Evolutionary conservation across 2,113 vertebrate species (phyloP), one percentile per base, ranked within the genome.

Genomic region (Engraulis encrasicolus): DNA sequence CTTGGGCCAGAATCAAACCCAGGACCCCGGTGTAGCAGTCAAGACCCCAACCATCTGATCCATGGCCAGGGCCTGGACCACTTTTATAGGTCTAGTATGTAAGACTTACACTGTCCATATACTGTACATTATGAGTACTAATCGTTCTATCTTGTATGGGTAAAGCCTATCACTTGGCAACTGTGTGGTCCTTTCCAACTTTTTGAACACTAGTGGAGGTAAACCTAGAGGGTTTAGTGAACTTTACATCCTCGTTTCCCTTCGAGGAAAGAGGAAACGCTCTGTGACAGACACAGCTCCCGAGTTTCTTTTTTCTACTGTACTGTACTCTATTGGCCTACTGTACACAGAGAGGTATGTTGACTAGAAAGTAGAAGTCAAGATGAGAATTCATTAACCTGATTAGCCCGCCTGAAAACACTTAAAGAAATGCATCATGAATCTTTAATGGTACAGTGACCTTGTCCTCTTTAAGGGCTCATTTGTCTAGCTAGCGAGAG

Each of bases 361-460:
- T 89, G 58, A 88, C 87, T 89, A 92, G 92, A 93, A 95, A 92
- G 90, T 86, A 48, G 48, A 93, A 91, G 90, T 87, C 82, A 58
- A 11, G 66, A 74, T 17, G 77, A 83, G 88, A 93, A 93, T 91
- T 92, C 92, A 94, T 94, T 93, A 93, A 89, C 89, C 87, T 91
- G 92, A 95, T 94, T 91, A 92, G 88, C 87, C 90, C 88, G 86
- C 87, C 90, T 85, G 83, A 90, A n/a, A 94, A 94, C 93, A 91
- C 93, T 93, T 91, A 92, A 87, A 85, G 87, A 90, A 93, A 93
- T 94, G 90, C 87, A 89, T 92, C 93, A 95, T 95, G 91, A 94
- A 95, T 91, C 90, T 93, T 95, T 95, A 88, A 95, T 94, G 91
- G 86, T 34, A 83, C 87, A 6, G 83, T 89, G 92, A 93, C 89